Evolutionary conservation across 1,140 invertebrate genomes (phyloP), one percentile per base, ranked within the genome.

Genomic region (Papilio machaon): DNA sequence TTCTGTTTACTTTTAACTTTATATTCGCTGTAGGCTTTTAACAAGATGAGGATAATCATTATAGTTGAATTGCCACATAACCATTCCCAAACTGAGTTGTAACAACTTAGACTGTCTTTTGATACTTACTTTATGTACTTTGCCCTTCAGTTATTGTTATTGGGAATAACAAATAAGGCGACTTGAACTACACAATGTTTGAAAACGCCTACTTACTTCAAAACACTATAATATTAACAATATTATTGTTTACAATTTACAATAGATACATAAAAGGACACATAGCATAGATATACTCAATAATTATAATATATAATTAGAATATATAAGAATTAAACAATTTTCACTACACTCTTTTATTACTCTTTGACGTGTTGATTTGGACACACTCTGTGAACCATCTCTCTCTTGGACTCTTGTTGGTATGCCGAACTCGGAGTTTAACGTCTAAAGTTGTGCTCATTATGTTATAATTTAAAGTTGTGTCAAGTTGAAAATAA

Each of bases 91-190:
- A 74, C 77, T 79, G 77, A 83, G 81, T 70, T 35, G 64, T 70
- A 70, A 70, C 64, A 70, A 70, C 64, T 83, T 85, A 82, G 84
- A 79, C 73, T 80, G 82, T 82, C 79, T 83, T 78, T 80, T 84
- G 82, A 80, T 82, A 83, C 83, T 85, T 82, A 85, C 86, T 83
- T 84, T 85, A 87, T 80, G 82, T 38, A 46, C 76, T 76, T 77
- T 83, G 82, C 84, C 84, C 81, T 82, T 83, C 82, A 38, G 64
- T 70, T 70, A 86, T 86, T 84, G 85, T 82, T 80, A 85, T 84
- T 85, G 83, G 82, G 84, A 82, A 75, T 80, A 76, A 30, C 79
- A 60, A 64, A 84, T 79, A 67, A 76, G 73, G 73, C 60, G 54
- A 73, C 5, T 49, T 76, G 73, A 70, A 75, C n/a, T 35, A 54